These are phyloP conservation scores for Drosophila ananassae DNA, from an alignment of 1,140 invertebrate genomes.

Conservation along the genomic window DNA sequence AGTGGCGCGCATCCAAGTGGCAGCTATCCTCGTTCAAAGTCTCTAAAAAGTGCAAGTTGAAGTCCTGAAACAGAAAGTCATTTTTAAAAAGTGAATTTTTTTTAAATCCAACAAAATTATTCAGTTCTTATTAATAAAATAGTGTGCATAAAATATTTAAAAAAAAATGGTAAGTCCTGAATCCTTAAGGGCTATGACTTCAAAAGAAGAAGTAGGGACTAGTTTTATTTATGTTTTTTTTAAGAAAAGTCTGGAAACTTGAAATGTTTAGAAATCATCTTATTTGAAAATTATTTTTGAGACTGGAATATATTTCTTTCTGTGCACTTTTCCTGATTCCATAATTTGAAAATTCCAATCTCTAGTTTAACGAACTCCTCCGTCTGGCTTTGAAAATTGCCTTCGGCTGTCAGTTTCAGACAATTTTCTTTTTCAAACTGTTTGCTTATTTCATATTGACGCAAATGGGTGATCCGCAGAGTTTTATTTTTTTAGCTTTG, in stretches of 20 bases:
- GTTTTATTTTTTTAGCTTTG: slow-evolving; percentile 19
- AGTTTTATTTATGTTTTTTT: neutral
- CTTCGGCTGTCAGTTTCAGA: slow-evolving; percentile 21
- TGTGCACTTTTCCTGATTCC: neutral
- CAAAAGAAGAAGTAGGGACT: neutral
- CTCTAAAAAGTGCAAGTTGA: slow-evolving; percentile 41
- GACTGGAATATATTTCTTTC: neutral
- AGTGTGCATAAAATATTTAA: neutral
- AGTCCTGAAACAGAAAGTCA: slow-evolving; percentile 28
- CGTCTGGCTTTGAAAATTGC: slow-evolving; percentile 17
- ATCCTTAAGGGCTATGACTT: neutral
- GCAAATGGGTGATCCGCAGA: slow-evolving; percentile 26
- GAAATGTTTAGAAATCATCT: too few species aligned
- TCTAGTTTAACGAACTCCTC: slow-evolving; percentile 39
- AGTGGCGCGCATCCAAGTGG: slow-evolving; percentile 65
- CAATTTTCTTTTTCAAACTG: slow-evolving; percentile 40
- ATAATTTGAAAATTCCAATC: neutral
- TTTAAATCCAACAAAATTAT: slow-evolving; percentile 7
- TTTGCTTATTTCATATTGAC: slow-evolving; percentile 37
- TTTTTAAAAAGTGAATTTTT: slow-evolving; percentile 30
- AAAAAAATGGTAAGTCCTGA: slow-evolving; percentile 53
- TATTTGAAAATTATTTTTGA: too few species aligned
- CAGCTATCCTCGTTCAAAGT: slow-evolving; percentile 17
- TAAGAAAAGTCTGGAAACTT: too few species aligned
- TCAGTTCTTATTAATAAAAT: slow-evolving; percentile 2